A percentile compares a stretch with the other conserved stretches of the same genome.
Conservation (phyloP, 2,113 vertebrate species). For the Microtus pennsylvanicus region DNA sequence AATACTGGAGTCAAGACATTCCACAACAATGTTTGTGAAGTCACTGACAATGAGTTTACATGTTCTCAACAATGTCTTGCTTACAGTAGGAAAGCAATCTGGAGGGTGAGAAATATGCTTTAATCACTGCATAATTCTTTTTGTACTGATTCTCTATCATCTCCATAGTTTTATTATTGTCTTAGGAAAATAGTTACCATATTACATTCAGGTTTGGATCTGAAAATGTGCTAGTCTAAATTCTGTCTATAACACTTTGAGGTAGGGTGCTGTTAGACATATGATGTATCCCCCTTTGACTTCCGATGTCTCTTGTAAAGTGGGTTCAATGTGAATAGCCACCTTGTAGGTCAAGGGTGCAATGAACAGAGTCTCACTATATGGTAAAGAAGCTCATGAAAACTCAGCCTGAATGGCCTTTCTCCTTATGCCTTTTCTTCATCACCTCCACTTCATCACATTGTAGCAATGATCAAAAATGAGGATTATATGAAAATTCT, state of each 20-base stretch:
- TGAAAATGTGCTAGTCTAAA: not conserved
- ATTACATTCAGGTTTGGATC: not conserved
- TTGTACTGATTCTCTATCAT: not conserved
- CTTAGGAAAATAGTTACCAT: not conserved
- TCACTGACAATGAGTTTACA: not conserved
- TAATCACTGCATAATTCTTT: slow-evolving; percentile 3
- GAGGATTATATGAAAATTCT: not conserved
- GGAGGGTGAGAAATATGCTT: slow-evolving; percentile 21
- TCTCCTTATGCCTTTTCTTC: not conserved
- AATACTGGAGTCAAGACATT: not conserved
- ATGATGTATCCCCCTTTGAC: not conserved
- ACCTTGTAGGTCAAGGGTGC: not conserved
- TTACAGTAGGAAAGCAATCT: not conserved
- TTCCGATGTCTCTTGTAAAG: not conserved
- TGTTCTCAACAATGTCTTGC: not conserved
- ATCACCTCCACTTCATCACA: not conserved
- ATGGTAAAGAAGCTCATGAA: not conserved
- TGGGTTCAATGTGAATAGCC: not conserved
- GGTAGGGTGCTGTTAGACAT: not conserved
- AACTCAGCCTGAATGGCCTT: not conserved
- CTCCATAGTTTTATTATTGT: slow-evolving; percentile 25
- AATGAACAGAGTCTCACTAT: not conserved
- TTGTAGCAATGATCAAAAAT: not conserved
- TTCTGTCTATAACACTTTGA: not conserved
- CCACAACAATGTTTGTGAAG: not conserved